Conservation (phyloP, 1,140 invertebrate species). For the Teleopsis dalmanni region DNA sequence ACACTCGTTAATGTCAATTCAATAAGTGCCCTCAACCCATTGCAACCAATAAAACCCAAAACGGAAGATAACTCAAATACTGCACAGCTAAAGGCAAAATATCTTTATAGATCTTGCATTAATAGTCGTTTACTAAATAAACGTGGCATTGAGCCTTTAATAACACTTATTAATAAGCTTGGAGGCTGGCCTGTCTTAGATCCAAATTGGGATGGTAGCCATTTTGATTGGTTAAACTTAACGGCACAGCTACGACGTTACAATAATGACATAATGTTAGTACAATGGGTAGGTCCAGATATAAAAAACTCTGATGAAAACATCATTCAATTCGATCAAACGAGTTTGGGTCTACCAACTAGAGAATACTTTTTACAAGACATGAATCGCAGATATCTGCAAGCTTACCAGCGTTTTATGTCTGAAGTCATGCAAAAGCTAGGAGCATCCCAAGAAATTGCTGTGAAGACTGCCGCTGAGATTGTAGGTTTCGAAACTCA, state of each 20-base stretch:
- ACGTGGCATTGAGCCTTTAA: constrained; percentile 62
- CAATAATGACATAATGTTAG: constrained; percentile 73
- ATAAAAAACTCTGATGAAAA: constrained; percentile 81
- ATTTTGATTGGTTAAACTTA: constrained; percentile 69
- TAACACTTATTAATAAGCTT: constrained; percentile 61
- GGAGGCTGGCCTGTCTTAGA: constrained; percentile 81
- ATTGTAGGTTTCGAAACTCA: constrained; percentile 77
- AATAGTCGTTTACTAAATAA: constrained; percentile 63
- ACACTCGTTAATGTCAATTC: not conserved
- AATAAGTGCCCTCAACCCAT: too few species aligned
- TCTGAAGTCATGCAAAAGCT: constrained; percentile 60
- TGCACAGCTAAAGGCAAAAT: constrained; percentile 65
- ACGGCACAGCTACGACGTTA: constrained; percentile 68
- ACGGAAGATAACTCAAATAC: not conserved
- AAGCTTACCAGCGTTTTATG: constrained; percentile 73
- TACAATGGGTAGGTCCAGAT: constrained; percentile 80
- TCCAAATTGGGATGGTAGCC: constrained; percentile 52
- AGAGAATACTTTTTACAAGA: constrained; percentile 76
- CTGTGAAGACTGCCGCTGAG: constrained; percentile 59
- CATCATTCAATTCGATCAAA: constrained; percentile 84
- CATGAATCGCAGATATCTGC: constrained; percentile 59
- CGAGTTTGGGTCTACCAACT: constrained; percentile 75
- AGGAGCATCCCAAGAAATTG: constrained; percentile 54
- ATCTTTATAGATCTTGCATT: constrained; percentile 78
- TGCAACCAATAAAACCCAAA: too few species aligned